Conservation (phyloP, 2,113 vertebrate species). For the Tachysurus vachellii region DNA sequence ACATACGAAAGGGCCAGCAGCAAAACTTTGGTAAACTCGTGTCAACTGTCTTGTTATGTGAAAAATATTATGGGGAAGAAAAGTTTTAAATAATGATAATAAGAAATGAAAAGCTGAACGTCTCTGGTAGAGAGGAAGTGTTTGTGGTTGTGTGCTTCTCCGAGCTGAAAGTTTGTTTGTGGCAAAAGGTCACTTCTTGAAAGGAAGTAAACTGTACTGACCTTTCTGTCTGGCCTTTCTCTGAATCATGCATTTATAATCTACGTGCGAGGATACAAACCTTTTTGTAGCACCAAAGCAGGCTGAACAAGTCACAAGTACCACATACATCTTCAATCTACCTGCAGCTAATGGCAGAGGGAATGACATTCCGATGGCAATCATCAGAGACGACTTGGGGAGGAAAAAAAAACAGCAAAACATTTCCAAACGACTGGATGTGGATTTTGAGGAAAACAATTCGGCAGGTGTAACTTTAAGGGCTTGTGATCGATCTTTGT, state of each 20-base stretch:
- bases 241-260: constrained; percentile 18
- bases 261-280: not conserved
- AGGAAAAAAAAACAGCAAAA: not conserved
- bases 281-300: constrained; percentile 14
- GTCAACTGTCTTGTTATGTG: constrained; percentile 23
- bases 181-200: constrained; percentile 45
- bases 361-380: constrained; percentile 29
- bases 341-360: constrained; percentile 27
- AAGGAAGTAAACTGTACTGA: constrained; percentile 44
- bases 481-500: not conserved
- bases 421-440: not conserved
- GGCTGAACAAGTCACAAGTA: constrained; percentile 2
- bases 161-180: constrained; percentile 53
- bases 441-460: not conserved
- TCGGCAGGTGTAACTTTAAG: not conserved
- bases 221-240: constrained; percentile 44
- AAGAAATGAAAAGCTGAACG: not conserved
- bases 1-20: constrained; percentile 4
- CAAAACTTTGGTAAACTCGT: not conserved
- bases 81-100: constrained; percentile 37
- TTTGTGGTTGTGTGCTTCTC: constrained; percentile 17
- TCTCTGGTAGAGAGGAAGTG: constrained; percentile 10
- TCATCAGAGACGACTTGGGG: constrained; percentile 20
- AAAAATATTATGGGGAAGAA: not conserved
- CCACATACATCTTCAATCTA: constrained; percentile 25